These are phyloP conservation scores for Drosophila atroscutellata DNA, from an alignment of 2,888 invertebrate genomes.

Conservation along the genomic window DNA sequence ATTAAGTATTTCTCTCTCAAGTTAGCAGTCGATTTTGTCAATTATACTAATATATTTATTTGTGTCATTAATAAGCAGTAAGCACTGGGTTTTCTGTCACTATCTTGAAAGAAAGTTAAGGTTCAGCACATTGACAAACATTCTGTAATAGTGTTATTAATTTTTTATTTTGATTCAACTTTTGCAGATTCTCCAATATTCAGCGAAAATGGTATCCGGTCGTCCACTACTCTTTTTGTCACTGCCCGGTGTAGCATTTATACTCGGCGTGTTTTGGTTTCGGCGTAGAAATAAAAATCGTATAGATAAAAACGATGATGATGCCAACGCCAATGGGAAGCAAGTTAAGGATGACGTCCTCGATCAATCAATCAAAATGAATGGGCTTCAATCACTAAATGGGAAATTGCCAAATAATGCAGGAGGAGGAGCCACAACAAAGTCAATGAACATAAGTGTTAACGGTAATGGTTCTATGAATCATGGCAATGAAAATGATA, in stretches of 20 bases:
- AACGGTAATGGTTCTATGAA: slow-evolving; percentile 3
- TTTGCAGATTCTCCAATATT: slow-evolving; percentile 82
- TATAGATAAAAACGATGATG: slow-evolving; percentile 74
- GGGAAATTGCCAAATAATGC: slow-evolving; percentile 45
- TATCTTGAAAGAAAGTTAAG: background rate
- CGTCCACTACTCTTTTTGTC: slow-evolving; percentile 92
- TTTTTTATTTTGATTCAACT: background rate
- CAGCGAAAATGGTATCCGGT: slow-evolving; percentile 89
- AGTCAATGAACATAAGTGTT: slow-evolving; percentile 77
- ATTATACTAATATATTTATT: background rate
- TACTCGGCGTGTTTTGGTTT: slow-evolving; percentile 93
- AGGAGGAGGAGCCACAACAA: slow-evolving; percentile 39
- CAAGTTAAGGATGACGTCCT: slow-evolving; percentile 47
- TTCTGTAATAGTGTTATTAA: background rate
- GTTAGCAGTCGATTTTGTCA: background rate
- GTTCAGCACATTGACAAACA: background rate
- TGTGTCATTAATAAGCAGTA: background rate
- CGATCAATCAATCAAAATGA: slow-evolving; percentile 46
- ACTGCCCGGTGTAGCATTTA: slow-evolving; percentile 91
- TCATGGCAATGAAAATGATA: slow-evolving; percentile 65
- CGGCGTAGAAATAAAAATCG: slow-evolving; percentile 89
- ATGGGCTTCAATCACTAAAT: slow-evolving; percentile 49
- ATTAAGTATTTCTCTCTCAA: no score
- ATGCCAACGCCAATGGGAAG: slow-evolving; percentile 59
- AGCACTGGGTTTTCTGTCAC: background rate